These are phyloP conservation scores for Hyaena hyaena DNA, from an alignment of 2,113 vertebrate species.

Conservation along the genomic window DNA sequence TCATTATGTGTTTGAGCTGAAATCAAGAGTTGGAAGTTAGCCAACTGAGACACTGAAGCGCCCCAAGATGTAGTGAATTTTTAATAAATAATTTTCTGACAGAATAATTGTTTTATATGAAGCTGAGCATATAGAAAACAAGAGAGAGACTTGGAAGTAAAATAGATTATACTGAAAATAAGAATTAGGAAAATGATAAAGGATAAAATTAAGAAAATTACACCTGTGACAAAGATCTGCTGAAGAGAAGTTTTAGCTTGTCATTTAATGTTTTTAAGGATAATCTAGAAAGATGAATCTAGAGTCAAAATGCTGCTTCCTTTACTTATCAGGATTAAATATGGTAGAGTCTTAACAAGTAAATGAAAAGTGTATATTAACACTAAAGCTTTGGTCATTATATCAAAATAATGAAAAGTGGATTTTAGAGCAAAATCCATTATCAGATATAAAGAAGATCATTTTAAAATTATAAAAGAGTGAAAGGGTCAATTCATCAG, in stretches of 20 bases:
- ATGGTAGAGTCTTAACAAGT: background rate
- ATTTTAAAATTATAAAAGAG: background rate
- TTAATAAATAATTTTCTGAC: background rate
- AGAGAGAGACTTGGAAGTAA: background rate
- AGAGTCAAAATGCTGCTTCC: background rate
- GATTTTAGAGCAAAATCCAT: background rate
- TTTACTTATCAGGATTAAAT: background rate
- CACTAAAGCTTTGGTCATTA: background rate
- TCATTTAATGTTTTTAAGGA: background rate
- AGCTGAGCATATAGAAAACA: background rate
- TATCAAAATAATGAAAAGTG: background rate
- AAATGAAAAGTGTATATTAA: background rate
- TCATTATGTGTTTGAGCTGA: no score
- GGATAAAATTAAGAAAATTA: background rate
- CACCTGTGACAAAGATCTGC: background rate
- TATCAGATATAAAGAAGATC: background rate
- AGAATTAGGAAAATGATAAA: background rate
- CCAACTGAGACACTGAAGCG: no score
- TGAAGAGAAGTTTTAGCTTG: background rate
- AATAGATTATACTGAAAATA: background rate
- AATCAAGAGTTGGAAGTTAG: no score
- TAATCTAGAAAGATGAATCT: background rate
- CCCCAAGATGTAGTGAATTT: background rate
- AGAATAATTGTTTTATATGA: background rate
- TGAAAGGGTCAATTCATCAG: background rate